A percentile compares a stretch with the other conserved stretches of the same genome.
Evolutionary conservation across 2,113 vertebrate species (phyloP).

Genomic region (Oxygymnocypris stewartii): DNA sequence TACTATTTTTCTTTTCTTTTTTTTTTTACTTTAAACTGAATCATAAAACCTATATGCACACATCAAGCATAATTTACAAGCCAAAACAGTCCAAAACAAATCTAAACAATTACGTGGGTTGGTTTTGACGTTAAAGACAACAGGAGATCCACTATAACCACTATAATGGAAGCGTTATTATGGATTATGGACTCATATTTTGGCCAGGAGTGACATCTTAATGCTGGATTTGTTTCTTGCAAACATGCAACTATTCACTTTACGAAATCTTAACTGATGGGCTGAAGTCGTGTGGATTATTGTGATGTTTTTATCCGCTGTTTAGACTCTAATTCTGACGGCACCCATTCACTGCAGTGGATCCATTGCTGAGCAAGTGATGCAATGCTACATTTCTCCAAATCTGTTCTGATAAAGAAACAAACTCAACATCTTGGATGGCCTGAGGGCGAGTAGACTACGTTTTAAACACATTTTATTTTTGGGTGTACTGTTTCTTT

Average conservation of each 20-base stretch:
- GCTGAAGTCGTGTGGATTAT: background rate
- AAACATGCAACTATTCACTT: background rate
- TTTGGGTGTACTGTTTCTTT: background rate
- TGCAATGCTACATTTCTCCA: background rate
- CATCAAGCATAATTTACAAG: background rate
- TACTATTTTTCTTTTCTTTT: too few relatives aligned
- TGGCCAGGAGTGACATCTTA: too few relatives aligned
- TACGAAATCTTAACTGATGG: background rate
- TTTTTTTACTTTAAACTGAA: background rate
- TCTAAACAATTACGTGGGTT: too few relatives aligned
- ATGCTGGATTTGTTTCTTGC: background rate
- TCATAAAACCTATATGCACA: background rate
- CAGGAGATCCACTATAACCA: too few relatives aligned
- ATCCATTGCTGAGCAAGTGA: background rate
- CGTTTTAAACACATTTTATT: background rate
- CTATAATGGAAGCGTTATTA: too few relatives aligned
- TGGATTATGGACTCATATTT: background rate
- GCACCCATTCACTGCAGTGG: background rate
- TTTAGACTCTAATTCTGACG: background rate
- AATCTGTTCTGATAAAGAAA: background rate
- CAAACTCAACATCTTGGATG: background rate
- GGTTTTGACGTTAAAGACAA: background rate
- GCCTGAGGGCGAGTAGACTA: background rate
- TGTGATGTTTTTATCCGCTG: background rate
- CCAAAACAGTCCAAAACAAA: background rate